Percentiles rank a stretch among this genome's conserved stretches.
phyloP scores from a whole-genome alignment of 2,797 vertebrate species.

The Sebastes trivittatus region DNA sequence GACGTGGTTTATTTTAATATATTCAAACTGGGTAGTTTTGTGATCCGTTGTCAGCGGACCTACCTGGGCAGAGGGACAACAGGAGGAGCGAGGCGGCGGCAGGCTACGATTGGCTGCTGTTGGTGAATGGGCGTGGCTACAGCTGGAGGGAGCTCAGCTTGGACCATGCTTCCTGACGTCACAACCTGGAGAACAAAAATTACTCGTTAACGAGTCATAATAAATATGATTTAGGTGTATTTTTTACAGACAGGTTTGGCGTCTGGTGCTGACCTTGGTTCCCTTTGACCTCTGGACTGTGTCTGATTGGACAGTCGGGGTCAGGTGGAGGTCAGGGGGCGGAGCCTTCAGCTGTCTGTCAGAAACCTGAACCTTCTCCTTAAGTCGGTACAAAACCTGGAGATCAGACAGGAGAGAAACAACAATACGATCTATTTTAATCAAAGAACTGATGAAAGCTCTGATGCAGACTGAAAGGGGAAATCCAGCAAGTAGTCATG shows the following conservation, averaged over 20 bases:
- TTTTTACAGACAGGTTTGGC: not conserved
- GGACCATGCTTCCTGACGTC: conserved; percentile 91
- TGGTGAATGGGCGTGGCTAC: conserved; percentile 71
- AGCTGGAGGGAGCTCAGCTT: conserved; percentile 83
- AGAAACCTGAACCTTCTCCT: conserved; percentile 90
- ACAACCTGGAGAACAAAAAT: conserved; percentile 40
- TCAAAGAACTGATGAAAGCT: not conserved
- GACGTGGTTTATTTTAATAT: not conserved
- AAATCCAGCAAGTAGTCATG: not conserved
- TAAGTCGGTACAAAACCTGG: conserved; percentile 93
- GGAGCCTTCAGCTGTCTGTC: conserved; percentile 89
- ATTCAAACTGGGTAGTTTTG: not conserved
- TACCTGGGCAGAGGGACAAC: conserved; percentile 52
- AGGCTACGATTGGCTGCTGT: conserved; percentile 65
- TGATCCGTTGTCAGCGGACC: not conserved
- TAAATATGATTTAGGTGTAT: not conserved
- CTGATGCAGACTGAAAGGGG: not conserved
- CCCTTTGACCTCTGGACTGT: conserved; percentile 74
- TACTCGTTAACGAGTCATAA: not conserved
- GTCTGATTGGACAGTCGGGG: conserved; percentile 77
- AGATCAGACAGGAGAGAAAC: not conserved
- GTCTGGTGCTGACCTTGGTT: conserved; percentile 39
- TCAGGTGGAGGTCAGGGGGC: conserved; percentile 85
- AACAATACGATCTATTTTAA: not conserved
- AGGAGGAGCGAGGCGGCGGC: conserved; percentile 46